A percentile compares a stretch with the other conserved stretches of the same genome.
Evolutionary conservation across 1,140 invertebrate species (phyloP).

Genomic region (Drosophila obscura): DNA sequence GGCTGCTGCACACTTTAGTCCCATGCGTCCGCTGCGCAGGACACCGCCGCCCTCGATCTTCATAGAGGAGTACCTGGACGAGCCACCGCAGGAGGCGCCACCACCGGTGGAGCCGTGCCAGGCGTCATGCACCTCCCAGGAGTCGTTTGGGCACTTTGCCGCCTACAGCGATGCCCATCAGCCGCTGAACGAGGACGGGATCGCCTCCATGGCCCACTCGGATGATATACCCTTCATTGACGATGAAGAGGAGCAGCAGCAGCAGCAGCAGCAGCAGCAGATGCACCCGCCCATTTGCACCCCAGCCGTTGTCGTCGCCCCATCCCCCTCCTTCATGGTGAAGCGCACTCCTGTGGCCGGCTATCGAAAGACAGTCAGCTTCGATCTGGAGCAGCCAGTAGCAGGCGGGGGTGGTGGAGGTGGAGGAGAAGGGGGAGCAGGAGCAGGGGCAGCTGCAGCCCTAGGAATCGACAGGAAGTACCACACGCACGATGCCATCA

Average conservation of each 20-base stretch:
- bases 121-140: constrained; percentile 52
- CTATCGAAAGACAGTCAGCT: constrained; percentile 82
- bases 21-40: constrained; percentile 59
- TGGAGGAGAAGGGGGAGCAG: constrained; percentile 2
- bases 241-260: constrained; percentile 70
- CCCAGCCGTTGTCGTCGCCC: background rate
- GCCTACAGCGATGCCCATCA: constrained; percentile 76
- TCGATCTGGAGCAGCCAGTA: constrained; percentile 73
- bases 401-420: constrained; percentile 5
- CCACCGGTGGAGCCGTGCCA: background rate
- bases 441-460: background rate
- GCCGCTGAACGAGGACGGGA: constrained; percentile 79
- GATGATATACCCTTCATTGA: constrained; percentile 83
- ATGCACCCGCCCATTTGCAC: constrained; percentile 27
- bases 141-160: constrained; percentile 72
- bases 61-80: constrained; percentile 82
- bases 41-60: constrained; percentile 81
- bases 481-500: constrained; percentile 79
- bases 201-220: constrained; percentile 74
- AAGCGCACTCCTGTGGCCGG: constrained; percentile 54
- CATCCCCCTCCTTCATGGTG: constrained; percentile 14
- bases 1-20: constrained; percentile 57
- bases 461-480: constrained; percentile 74
- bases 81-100: constrained; percentile 41
- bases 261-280: constrained; percentile 54